Evolutionary conservation across 2,888 invertebrate genomes (phyloP).

Genomic region (Mythimna ferrago): DNA sequence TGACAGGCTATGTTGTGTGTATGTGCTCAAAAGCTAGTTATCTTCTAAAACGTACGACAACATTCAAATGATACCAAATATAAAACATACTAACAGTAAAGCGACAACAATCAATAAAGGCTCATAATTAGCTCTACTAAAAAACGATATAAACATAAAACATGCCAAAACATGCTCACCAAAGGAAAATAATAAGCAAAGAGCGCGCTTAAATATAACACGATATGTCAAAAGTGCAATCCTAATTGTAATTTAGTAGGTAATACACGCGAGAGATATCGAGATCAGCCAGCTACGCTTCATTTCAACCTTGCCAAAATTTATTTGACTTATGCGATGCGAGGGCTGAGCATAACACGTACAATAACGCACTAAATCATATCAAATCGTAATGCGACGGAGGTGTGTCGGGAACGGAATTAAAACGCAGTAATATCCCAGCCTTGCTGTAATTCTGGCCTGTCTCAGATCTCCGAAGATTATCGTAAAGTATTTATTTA

Average conservation of each 20-base stretch:
- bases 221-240: constrained; percentile 75
- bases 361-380: constrained; percentile 88
- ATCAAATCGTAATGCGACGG: constrained; percentile 84
- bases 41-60: background rate
- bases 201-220: constrained; percentile 67
- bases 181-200: constrained; percentile 58
- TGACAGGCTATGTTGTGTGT: too few species aligned
- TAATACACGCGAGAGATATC: constrained; percentile 75
- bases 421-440: constrained; percentile 90
- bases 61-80: background rate
- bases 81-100: constrained; percentile 26
- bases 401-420: constrained; percentile 86
- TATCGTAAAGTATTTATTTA: constrained; percentile 90
- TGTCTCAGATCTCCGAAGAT: constrained; percentile 87
- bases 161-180: constrained; percentile 62
- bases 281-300: constrained; percentile 78
- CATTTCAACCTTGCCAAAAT: constrained; percentile 78
- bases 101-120: constrained; percentile 45
- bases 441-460: constrained; percentile 85
- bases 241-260: constrained; percentile 86
- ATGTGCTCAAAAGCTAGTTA: too few species aligned
- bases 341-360: constrained; percentile 69
- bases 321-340: constrained; percentile 78
- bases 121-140: constrained; percentile 29
- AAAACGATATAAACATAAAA: constrained; percentile 48